Conservation (phyloP, 1,140 invertebrate species). For the Ptiloglossa arizonensis region DNA sequence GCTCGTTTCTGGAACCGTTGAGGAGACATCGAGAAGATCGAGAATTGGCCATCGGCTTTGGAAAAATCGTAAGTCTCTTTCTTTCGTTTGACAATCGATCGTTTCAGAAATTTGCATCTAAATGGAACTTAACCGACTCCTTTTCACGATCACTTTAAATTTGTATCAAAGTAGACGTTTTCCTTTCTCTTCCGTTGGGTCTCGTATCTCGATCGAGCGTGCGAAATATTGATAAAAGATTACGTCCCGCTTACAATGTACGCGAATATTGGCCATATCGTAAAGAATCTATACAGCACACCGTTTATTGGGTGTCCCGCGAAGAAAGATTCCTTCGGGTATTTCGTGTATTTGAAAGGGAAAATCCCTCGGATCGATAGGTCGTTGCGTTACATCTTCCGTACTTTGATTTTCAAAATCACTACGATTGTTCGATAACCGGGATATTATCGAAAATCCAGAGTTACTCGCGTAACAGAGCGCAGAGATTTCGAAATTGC, state of each 20-base stretch:
- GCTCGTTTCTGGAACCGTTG: not conserved
- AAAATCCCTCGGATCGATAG: not conserved
- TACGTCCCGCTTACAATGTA: too few relatives aligned
- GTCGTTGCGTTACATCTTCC: not conserved
- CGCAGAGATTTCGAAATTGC: not conserved
- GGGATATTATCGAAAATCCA: constrained; percentile 4
- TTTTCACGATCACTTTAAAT: too few relatives aligned
- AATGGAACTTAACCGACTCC: too few relatives aligned
- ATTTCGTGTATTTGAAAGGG: not conserved
- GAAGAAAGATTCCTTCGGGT: not conserved
- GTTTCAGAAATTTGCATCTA: too few relatives aligned
- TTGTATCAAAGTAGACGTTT: too few relatives aligned
- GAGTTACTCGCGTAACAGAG: not conserved
- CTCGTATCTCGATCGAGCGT: too few relatives aligned
- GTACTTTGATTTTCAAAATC: not conserved
- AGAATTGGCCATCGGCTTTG: not conserved
- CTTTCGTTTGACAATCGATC: not conserved
- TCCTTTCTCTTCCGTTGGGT: too few relatives aligned
- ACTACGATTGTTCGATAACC: not conserved
- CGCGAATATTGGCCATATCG: too few relatives aligned
- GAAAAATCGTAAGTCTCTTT: constrained; percentile 2
- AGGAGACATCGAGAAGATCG: not conserved
- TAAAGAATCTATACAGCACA: too few relatives aligned
- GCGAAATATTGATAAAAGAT: too few relatives aligned
- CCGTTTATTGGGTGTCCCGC: not conserved